Evolutionary conservation across 2,113 vertebrate species (phyloP).

Genomic region (Phodopus roborovskii): DNA sequence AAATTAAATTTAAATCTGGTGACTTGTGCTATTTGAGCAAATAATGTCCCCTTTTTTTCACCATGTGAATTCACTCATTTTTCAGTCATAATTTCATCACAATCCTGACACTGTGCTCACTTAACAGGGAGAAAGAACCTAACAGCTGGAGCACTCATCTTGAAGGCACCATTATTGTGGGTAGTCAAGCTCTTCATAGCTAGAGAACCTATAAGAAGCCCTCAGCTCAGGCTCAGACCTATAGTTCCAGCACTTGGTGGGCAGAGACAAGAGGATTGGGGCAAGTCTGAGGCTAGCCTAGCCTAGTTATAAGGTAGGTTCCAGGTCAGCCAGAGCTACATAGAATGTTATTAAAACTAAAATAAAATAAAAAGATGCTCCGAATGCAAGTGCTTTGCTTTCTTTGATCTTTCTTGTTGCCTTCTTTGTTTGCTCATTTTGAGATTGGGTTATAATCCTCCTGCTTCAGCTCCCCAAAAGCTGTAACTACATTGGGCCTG

Average conservation of each 20-base stretch:
- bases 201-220: background rate
- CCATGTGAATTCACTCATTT: background rate
- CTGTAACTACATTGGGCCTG: background rate
- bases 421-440: background rate
- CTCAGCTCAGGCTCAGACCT: background rate
- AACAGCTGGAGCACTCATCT: background rate
- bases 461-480: background rate
- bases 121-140: background rate
- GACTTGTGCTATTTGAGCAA: background rate
- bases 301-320: background rate
- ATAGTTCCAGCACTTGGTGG: background rate
- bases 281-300: background rate
- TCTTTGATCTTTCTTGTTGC: background rate
- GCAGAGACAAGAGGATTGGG: background rate
- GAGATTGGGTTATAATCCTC: background rate
- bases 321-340: background rate
- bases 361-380: background rate
- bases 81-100: background rate
- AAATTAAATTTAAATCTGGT: constrained; percentile 8
- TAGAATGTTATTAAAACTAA: background rate
- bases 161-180: rapidly evolving
- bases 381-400: background rate
- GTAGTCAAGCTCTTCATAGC: background rate
- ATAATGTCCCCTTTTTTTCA: background rate
- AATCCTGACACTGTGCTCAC: background rate